A percentile compares a stretch with the other conserved stretches of the same genome.
Evolutionary conservation across 2,888 invertebrate genomes (phyloP).

Genomic region (Rhamnusium bicolor): DNA sequence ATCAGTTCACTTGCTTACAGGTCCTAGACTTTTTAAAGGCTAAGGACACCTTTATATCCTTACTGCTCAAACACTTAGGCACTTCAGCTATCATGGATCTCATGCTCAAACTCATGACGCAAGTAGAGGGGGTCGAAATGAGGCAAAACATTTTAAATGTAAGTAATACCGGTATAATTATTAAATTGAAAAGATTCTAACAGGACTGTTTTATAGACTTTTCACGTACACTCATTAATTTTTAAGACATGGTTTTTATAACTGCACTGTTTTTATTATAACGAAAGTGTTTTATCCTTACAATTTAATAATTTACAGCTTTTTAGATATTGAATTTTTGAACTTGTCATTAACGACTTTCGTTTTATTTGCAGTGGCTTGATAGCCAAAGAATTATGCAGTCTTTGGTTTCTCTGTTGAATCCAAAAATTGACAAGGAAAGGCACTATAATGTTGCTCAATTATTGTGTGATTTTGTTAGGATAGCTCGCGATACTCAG

Average conservation of each 20-base stretch:
- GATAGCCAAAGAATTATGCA: conserved; percentile 90
- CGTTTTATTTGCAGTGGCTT: conserved; percentile 81
- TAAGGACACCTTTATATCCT: conserved; percentile 88
- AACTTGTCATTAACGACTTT: not conserved
- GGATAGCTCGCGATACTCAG: conserved; percentile 76
- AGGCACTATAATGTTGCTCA: conserved; percentile 91
- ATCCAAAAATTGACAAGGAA: conserved; percentile 80
- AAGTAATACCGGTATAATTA: conserved; percentile 63
- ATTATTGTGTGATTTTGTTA: conserved; percentile 89
- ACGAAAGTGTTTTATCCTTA: no score
- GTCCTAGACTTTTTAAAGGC: conserved; percentile 93
- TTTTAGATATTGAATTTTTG: no score
- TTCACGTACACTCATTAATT: no score
- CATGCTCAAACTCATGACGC: conserved; percentile 87
- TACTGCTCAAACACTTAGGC: conserved; percentile 90
- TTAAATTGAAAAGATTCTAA: not conserved
- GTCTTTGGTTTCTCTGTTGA: conserved; percentile 79
- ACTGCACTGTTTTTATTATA: no score
- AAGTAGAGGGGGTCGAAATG: conserved; percentile 84
- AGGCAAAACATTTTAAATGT: conserved; percentile 81
- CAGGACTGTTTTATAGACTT: no score
- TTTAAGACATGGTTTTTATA: no score
- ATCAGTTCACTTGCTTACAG: conserved; percentile 92
- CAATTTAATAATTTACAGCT: no score
- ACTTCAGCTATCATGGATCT: conserved; percentile 97